These are phyloP conservation scores for Rutilus rutilus DNA, from an alignment of 2,113 vertebrate species.

Conservation along the genomic window DNA sequence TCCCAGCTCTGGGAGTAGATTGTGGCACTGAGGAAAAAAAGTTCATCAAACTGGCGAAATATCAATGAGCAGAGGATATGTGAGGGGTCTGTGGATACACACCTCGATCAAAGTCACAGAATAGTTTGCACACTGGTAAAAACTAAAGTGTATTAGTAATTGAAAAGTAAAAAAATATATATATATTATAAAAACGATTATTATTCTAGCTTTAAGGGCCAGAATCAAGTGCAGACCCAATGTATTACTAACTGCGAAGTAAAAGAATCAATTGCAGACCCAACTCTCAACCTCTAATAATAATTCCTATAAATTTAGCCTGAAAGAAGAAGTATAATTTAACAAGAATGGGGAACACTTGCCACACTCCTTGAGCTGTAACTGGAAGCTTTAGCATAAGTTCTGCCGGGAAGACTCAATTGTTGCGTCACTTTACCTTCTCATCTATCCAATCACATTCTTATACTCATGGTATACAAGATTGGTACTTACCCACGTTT, in stretches of 20 bases:
- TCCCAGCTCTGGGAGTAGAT: slow-evolving; percentile 61
- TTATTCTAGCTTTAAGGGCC: background rate
- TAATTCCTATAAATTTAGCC: slow-evolving; percentile 70
- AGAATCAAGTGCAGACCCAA: slow-evolving; percentile 47
- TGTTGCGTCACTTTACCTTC: no score
- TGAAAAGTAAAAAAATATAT: no score
- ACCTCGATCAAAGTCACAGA: background rate
- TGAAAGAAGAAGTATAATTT: slow-evolving; percentile 39
- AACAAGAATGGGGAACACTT: slow-evolving; percentile 16
- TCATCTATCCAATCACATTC: no score
- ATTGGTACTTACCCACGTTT: no score
- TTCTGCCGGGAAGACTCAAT: no score
- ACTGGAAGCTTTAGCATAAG: no score
- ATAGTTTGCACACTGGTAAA: slow-evolving; percentile 3
- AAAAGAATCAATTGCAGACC: slow-evolving; percentile 51
- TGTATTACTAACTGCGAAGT: no score
- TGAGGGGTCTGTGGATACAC: background rate
- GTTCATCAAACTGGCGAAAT: slow-evolving; percentile 66
- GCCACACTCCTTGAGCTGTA: slow-evolving; percentile 39
- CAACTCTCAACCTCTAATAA: slow-evolving; percentile 61
- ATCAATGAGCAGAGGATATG: slow-evolving; percentile 36
- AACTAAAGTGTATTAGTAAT: background rate
- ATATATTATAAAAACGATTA: background rate
- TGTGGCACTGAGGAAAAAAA: slow-evolving; percentile 47
- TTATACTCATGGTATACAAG: no score